Base-by-base conservation (phyloP, 2,113 vertebrate genomes). In the Pelecanus crispus region DNA sequence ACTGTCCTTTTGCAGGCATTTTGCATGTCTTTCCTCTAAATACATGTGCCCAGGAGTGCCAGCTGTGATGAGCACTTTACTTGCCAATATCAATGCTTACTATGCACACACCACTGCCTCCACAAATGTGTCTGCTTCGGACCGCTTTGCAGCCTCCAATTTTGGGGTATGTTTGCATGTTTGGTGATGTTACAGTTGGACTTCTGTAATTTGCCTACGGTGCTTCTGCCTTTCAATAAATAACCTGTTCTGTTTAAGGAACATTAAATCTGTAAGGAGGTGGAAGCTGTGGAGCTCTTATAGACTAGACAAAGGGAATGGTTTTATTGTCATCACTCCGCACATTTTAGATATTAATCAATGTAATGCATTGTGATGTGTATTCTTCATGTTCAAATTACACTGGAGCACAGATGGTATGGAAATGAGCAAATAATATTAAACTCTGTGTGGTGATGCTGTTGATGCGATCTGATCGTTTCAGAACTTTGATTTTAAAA, bases 41-140 rank as follows among this genome's bases (percentile, higher is more conserved):
- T 99, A 99, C 97, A 99, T 99, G 99, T 99, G 99, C 95, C 99
- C 99, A 7, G 99, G 99, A 3, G 99, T 99, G 55, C 99, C 99
- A 85, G 99, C 99, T 44, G 99, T 99, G 96, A 99, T 99, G 99
- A 99, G 99, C 97, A 99, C 99, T 85, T 98, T 99, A 96, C 98
- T 99, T 94, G 99, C 99, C 97, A 99, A 99, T 95, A 99, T 99
- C 97, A 99, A 99, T 85, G 99, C 99, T 93, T 99, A 99, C 98
- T 99, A 99, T 90, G 99, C 99, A 81, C 99, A 99, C 98, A 99
- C 99, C 66, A 99, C 99, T 7, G 99, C 99, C 92, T 99, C 99
- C 97, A 99, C 99, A 95, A 99, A 99, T 28, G 99, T 99, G 77
- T 99, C 99, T 70, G 99, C 99, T 92, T 99, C 98, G 6, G 99